Evolutionary conservation across 2,888 invertebrate genomes (phyloP), one percentile per base, ranked within the genome.

Genomic region (Itoplectis maculator): DNA sequence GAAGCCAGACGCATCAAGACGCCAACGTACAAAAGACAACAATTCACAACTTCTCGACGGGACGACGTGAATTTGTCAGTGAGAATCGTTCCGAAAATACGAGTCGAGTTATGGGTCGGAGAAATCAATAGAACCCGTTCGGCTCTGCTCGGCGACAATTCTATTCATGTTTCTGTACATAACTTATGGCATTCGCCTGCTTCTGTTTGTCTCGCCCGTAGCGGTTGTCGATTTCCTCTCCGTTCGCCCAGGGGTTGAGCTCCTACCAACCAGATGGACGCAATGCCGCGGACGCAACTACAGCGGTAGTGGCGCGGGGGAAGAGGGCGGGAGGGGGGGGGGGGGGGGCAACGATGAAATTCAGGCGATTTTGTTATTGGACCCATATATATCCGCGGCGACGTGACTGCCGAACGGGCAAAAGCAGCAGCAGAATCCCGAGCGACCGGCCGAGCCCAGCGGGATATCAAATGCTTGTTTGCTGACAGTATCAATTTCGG

Each of bases 401-500:
- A 87, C 85, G 87, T 85, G 86, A 86, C 83, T 85, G 69, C 20
- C 72, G 59, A 72, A 83, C 73, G 76, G 81, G 73, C n/a, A 54
- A 49, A 76, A 79, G 54, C 68, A 73, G 68, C 20, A 59, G 68
- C 56, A 79, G 56, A n/a, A n/a, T n/a, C 68, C 74, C 76, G 77
- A 76, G 45, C 42, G 51, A 59, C 59, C 61, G 61, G n/a, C n/a
- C n/a, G n/a, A n/a, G n/a, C 56, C 47, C 65, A 74, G 56, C 72
- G 81, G 72, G 81, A 78, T 84, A 87, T 87, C 87, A 84, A 87
- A 86, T 87, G 86, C 88, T 86, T 89, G 89, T 90, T 90, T 89
- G 90, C 88, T 86, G 89, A 90, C 90, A 88, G 88, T 89, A 90
- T 90, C 90, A 90, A 89, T 91, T 89, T 89, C 87, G 84, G 87